Base-by-base conservation (phyloP, 2,888 invertebrate genomes). In the Yponomeuta sedellus region DNA sequence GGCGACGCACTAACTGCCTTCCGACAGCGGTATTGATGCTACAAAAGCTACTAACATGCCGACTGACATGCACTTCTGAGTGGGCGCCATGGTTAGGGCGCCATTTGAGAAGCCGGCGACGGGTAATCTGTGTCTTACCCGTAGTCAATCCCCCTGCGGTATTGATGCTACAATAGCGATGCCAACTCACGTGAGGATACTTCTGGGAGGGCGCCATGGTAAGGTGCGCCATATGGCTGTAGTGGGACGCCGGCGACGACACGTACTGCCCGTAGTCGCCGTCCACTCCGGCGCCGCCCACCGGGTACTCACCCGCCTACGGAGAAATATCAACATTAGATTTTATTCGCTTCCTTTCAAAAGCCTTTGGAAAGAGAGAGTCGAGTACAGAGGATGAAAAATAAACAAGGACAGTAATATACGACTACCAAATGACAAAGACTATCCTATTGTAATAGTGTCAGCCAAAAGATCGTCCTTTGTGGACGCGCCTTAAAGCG, bases 191-290 rank as follows among this genome's bases (percentile, higher is more conserved):
- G 67, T 92, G 92, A 10, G 92, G 91, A 67, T 92, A 92, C 71
- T 92, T 92, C 77, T 92, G 92, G 68, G 92, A 91, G 0, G 92
- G 92, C 19, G 92, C 91, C 88, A 91, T 92, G 52, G 92, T 90
- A 70, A 92, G 88, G 73, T 91, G 92, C 56, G 88, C 91, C 89
- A 92, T 86, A 77, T 91, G 92, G 75, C 91, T 92, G 75, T 92
- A 92, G 74, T 92, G 92, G 0, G 86, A 81, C 4, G 88, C 90
- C 40, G 91, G 88, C 0, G 92, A 90, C 2, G 92, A 91, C 71
- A 92, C 90, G 71, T 92, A 92, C 79, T 91, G 91, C 1, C 91
- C 90, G 72, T 92, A 92, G 72, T 92, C 92, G 1, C 87, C 80
- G 67, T 92, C 92, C 57, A 88, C 88, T 8, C 81, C 85, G 19